These are phyloP conservation scores for Chironomus riparius DNA, from an alignment of 2,888 invertebrate genomes.

Conservation along the genomic window DNA sequence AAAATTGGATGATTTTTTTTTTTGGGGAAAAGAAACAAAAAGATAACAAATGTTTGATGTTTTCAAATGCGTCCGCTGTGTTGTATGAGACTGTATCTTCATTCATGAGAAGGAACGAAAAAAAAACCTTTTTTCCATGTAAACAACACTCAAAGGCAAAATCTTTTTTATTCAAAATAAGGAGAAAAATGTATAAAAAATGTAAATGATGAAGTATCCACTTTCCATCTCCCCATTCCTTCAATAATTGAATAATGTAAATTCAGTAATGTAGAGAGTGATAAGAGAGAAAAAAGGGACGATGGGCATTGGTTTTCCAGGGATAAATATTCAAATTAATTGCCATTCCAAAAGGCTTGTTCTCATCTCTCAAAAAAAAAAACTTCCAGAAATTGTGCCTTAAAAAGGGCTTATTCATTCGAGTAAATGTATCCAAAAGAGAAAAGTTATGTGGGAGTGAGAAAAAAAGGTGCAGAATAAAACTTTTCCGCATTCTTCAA, in stretches of 20 bases:
- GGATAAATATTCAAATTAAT: not conserved
- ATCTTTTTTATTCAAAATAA: not conserved
- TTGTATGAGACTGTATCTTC: not conserved
- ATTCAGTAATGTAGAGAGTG: not conserved
- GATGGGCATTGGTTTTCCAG: not conserved
- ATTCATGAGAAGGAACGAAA: not conserved
- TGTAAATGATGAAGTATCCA: not conserved
- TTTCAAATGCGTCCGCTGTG: not conserved
- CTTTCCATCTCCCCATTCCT: not conserved
- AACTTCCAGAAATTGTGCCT: too few relatives aligned
- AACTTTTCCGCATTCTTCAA: too few relatives aligned
- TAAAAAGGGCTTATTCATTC: too few relatives aligned
- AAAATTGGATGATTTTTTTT: not conserved
- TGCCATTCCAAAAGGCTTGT: not conserved
- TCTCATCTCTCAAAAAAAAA: too few relatives aligned
- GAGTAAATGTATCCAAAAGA: too few relatives aligned
- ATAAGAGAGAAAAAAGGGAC: not conserved
- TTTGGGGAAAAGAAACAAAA: not conserved
- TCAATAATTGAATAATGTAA: not conserved
- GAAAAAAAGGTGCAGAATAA: too few relatives aligned
- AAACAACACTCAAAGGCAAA: constrained; percentile 10
- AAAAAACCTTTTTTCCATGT: not conserved
- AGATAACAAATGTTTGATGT: constrained; percentile 12
- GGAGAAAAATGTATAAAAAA: not conserved
- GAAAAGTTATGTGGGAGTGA: too few relatives aligned